These are phyloP conservation scores for Desmophyllum pertusum DNA, from an alignment of 92 coral and sea anemone genomes.

Conservation along the genomic window DNA sequence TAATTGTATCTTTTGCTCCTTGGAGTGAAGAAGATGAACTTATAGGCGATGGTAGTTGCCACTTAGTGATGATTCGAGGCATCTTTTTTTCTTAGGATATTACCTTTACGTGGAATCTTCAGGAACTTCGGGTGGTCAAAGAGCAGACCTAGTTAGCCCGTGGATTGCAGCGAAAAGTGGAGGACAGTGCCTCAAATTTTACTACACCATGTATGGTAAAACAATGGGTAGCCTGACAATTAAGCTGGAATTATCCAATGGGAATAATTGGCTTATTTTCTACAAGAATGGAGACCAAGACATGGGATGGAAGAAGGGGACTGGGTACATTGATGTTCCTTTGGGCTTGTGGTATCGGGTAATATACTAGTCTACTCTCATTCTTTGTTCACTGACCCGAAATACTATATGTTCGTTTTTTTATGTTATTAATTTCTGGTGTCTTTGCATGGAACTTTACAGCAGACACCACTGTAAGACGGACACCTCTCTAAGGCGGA, in stretches of 20 bases:
- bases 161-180: conserved; percentile 38
- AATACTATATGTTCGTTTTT: too few species aligned
- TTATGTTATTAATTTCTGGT: too few species aligned
- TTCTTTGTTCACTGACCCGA: too few species aligned
- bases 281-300: conserved; percentile 80
- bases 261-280: conserved; percentile 53
- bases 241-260: conserved; percentile 38
- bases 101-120: conserved; percentile 91
- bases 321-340: conserved; percentile 66
- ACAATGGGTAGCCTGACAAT: conserved; percentile 68
- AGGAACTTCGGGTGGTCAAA: conserved; percentile 45
- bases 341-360: conserved; percentile 47
- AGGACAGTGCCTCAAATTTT: conserved; percentile 81
- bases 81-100: conserved; percentile 62
- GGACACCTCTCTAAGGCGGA: too few species aligned
- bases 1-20: too few species aligned
- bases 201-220: conserved; percentile 86
- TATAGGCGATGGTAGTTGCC: too few species aligned
- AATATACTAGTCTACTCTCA: too few species aligned
- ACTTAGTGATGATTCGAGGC: too few species aligned
- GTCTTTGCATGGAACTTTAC: too few species aligned
- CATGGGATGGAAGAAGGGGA: conserved; percentile 67
- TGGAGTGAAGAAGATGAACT: too few species aligned
- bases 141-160: conserved; percentile 67
- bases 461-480: too few species aligned